phyloP scores from a whole-genome alignment of 2,888 invertebrate genomes.

The Lithophane semibrunnea region DNA sequence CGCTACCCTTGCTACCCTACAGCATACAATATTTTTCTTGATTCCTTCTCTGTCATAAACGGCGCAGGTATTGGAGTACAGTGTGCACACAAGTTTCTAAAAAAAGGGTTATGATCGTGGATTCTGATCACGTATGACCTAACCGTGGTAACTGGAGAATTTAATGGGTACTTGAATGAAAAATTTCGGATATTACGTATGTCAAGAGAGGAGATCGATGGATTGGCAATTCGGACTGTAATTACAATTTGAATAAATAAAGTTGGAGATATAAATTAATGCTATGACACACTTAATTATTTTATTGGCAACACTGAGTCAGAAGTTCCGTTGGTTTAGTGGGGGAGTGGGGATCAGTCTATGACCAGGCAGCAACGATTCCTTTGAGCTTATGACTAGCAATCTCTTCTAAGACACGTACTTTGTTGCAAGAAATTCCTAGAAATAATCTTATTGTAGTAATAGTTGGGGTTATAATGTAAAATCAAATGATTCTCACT shows the following conservation, averaged over 20 bases:
- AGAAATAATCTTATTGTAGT: no score
- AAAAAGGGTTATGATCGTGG: conserved; percentile 69
- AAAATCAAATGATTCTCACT: no score
- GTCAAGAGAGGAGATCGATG: conserved; percentile 3
- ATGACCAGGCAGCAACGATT: no score
- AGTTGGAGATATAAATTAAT: background rate
- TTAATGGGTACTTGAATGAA: conserved; percentile 72
- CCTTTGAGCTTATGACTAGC: no score
- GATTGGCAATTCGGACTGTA: conserved; percentile 1
- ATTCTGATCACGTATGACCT: conserved; percentile 73
- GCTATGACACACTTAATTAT: background rate
- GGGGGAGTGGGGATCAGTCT: background rate
- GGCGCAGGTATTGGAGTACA: background rate
- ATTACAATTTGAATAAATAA: background rate
- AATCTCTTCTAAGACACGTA: no score
- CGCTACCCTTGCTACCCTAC: conserved; percentile 25
- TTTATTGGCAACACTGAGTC: background rate
- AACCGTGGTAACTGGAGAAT: conserved; percentile 73
- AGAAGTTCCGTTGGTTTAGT: background rate
- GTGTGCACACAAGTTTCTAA: conserved; percentile 48
- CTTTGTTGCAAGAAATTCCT: no score
- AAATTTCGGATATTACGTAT: conserved; percentile 49
- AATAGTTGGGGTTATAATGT: no score
- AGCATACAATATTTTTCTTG: conserved; percentile 34
- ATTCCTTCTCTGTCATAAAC: conserved; percentile 23